A percentile compares a stretch with the other conserved stretches of the same genome.
phyloP scores from a whole-genome alignment of 2,113 vertebrate species.

The Clarias macrocephalus region DNA sequence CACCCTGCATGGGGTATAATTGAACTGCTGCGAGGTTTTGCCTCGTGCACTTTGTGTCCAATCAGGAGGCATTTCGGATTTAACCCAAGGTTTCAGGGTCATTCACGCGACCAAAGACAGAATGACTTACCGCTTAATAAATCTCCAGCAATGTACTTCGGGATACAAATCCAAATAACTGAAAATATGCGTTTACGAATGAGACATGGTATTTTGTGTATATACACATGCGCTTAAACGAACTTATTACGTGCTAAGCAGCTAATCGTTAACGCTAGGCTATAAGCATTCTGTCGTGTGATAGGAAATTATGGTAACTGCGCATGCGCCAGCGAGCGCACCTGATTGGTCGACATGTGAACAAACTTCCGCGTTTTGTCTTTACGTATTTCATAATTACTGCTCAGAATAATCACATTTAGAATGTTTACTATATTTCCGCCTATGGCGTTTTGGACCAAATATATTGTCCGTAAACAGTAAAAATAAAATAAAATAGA shows the following conservation, averaged over 20 bases:
- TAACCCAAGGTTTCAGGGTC: conserved; percentile 12
- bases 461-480: background rate
- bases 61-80: background rate
- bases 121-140: conserved; percentile 37
- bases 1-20: background rate
- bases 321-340: background rate
- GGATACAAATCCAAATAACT: background rate
- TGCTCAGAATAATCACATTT: background rate
- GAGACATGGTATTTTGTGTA: background rate
- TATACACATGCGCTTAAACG: background rate
- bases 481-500: background rate
- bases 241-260: background rate
- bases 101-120: conserved; percentile 17
- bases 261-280: background rate
- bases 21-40: background rate
- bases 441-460: background rate
- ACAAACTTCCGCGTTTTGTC: background rate
- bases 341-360: background rate
- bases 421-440: background rate
- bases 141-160: background rate
- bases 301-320: background rate
- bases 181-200: background rate
- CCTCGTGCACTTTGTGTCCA: background rate
- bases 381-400: background rate
- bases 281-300: background rate